Evolutionary conservation across 2,113 vertebrate species (phyloP), one percentile per base, ranked within the genome.

Genomic region (Piprites chloris): DNA sequence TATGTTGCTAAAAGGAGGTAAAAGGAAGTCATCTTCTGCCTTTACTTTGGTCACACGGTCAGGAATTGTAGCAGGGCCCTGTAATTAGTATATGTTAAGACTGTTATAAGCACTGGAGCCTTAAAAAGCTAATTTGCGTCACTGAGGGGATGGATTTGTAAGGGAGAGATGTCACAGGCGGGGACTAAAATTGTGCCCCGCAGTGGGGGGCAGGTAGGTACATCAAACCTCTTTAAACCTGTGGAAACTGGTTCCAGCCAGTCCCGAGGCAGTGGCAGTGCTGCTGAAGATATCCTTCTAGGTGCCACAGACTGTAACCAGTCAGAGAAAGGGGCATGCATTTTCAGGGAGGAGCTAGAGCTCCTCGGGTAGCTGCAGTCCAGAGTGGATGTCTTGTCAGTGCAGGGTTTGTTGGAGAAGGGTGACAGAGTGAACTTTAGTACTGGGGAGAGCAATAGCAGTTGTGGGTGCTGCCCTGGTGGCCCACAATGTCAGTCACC

Each of bases 331-430:
- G 30, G 10, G 5, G 4, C 4, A 33, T 17, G 6, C 27, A 55
- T 42, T 68, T 33, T 24, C 32, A 68, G 35, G 26, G 22, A 37
- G 32, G 19, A 80, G 18, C 7, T 41, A 32, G 11, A 67, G 14
- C 18, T 67, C 30, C 30, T 28, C 3, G 28, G 27, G 46, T 6
- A 14, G 10, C 28, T 68, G 35, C 63, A 49, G 35, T 49, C 9
- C 32, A 47, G 33, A 74, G 30, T 0, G 0, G 17, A 12, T 22
- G 9, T 12, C 5, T 15, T 41, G 7, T 47, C 11, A 22, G 8
- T 19, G 12, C 22, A 20, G 71, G 22, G 10, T 24, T 66, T 23
- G 9, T 15, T 41, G 41, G 47, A 80, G 41, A 68, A 49, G 19
- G 3, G 9, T 9, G 7, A 13, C 14, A 47, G 35, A 63, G 26